Evolutionary conservation across 2,888 invertebrate genomes (phyloP).

Genomic region (Ariolimax columbianus): DNA sequence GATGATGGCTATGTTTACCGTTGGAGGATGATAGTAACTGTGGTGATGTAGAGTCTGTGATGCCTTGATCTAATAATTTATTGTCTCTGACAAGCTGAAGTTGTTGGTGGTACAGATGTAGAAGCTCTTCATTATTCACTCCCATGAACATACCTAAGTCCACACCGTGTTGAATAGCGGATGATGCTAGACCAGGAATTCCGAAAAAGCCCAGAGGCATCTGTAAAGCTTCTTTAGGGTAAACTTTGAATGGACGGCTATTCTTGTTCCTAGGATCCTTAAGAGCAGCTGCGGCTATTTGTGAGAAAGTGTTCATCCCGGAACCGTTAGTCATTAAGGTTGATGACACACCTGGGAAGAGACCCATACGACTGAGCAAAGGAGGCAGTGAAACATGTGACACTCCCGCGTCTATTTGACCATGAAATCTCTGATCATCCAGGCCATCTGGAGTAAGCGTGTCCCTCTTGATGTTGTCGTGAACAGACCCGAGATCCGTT

Average conservation of each 20-base stretch:
- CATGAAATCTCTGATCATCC: slow-evolving; percentile 10
- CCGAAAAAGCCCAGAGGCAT: slow-evolving; percentile 80
- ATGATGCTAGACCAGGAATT: slow-evolving; percentile 63
- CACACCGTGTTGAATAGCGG: slow-evolving; percentile 6
- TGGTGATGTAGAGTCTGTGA: slow-evolving; percentile 50
- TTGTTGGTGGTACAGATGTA: slow-evolving; percentile 72
- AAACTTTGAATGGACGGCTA: slow-evolving; percentile 81
- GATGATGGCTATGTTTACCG: slow-evolving; percentile 44
- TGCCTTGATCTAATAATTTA: slow-evolving; percentile 50
- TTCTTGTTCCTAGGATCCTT: slow-evolving; percentile 53
- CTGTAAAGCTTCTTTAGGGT: slow-evolving; percentile 85
- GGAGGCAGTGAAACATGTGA: background rate
- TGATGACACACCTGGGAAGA: slow-evolving; percentile 30
- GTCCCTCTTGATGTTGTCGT: background rate
- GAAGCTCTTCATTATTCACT: slow-evolving; percentile 69
- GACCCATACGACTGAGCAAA: slow-evolving; percentile 25
- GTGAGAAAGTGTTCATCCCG: slow-evolving; percentile 41
- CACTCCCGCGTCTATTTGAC: background rate
- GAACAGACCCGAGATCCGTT: background rate
- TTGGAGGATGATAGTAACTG: slow-evolving; percentile 28
- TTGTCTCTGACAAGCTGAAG: slow-evolving; percentile 63
- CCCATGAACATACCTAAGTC: slow-evolving; percentile 55
- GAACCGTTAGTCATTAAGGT: slow-evolving; percentile 41
- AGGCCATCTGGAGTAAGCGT: slow-evolving; percentile 19
- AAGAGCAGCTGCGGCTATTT: slow-evolving; percentile 35